A percentile compares a stretch with the other conserved stretches of the same genome.
phyloP scores from a whole-genome alignment of 2,797 vertebrate genomes.

The Acanthornis magna region DNA sequence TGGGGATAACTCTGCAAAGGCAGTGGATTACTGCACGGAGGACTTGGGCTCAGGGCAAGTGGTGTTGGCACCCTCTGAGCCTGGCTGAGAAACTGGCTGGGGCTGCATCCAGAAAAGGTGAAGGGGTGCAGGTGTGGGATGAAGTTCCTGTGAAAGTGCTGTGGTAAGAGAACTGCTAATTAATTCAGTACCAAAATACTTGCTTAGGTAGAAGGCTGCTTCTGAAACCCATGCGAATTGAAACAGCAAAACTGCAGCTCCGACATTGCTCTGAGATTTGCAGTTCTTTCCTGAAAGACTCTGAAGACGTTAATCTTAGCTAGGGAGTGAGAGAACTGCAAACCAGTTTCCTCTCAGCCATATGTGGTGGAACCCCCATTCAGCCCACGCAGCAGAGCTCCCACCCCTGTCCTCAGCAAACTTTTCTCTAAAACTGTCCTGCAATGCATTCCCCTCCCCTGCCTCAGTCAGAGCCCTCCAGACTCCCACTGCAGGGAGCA shows the following conservation, averaged over 20 bases:
- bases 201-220: background rate
- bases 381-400: background rate
- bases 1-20: background rate
- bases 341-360: background rate
- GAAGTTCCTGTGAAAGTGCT: background rate
- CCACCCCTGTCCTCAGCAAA: background rate
- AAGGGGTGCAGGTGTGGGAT: background rate
- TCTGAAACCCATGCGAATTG: background rate
- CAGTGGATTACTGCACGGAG: background rate
- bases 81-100: background rate
- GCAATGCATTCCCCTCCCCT: background rate
- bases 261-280: background rate
- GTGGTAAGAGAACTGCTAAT: background rate
- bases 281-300: background rate
- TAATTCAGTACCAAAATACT: conserved; percentile 2
- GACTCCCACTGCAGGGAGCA: background rate
- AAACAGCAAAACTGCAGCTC: background rate
- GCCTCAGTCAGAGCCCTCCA: background rate
- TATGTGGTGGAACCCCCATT: background rate
- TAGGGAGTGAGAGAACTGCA: background rate
- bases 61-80: background rate
- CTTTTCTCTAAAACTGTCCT: background rate
- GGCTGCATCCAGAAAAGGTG: background rate
- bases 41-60: background rate
- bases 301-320: background rate